A percentile compares a stretch with the other conserved stretches of the same genome.
Evolutionary conservation across 1,140 invertebrate genomes (phyloP).

Genomic region (Formica selysi): DNA sequence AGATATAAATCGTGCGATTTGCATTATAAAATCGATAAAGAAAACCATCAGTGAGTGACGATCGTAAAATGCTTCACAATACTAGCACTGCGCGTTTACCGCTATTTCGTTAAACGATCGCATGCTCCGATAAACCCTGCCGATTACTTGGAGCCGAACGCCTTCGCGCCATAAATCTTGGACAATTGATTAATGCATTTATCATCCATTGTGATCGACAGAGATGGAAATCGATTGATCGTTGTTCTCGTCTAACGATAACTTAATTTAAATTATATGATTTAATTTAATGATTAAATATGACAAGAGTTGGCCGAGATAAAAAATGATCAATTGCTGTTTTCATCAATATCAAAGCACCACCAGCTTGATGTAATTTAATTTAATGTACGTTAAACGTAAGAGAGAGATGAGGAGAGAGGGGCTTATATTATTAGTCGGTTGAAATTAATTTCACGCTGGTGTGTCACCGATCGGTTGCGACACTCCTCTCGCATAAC

Average conservation of each 20-base stretch:
- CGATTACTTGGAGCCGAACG: neutral
- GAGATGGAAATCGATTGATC: slow-evolving; percentile 2
- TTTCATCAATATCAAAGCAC: no score
- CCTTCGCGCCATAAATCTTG: slow-evolving; percentile 2
- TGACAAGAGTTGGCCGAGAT: no score
- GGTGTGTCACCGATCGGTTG: neutral
- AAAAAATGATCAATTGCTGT: neutral
- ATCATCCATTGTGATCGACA: neutral
- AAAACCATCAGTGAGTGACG: no score
- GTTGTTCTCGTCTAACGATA: neutral
- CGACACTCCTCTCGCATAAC: neutral
- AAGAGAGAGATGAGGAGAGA: no score
- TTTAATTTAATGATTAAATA: neutral
- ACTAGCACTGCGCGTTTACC: neutral
- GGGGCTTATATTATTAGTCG: no score
- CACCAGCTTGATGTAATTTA: neutral
- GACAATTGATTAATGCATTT: neutral
- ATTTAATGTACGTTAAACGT: neutral
- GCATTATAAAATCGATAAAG: no score
- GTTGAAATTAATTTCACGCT: slow-evolving; percentile 18
- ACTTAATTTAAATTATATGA: slow-evolving; percentile 27
- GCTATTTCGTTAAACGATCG: slow-evolving; percentile 27
- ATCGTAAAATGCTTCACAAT: neutral
- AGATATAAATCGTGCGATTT: neutral
- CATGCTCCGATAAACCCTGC: slow-evolving; percentile 14